phyloP scores from a whole-genome alignment of 2,113 vertebrate species.

The Cottus gobio region DNA sequence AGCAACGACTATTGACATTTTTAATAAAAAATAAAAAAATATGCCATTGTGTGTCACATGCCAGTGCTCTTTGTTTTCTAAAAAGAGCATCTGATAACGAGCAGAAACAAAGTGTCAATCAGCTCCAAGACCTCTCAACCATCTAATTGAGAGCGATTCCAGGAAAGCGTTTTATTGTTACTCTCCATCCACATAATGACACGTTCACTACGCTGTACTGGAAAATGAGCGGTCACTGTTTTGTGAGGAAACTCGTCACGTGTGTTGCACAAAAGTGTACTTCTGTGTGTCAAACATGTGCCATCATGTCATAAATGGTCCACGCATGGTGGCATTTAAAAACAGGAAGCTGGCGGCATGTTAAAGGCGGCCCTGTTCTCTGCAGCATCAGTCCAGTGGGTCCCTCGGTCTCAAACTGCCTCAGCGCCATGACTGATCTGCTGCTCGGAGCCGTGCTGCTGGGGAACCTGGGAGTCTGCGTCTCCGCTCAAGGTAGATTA shows the following conservation, averaged over 20 bases:
- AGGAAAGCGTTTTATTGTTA: not conserved
- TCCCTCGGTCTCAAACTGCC: not conserved
- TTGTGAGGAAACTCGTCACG: not conserved
- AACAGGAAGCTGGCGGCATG: constrained; percentile 39
- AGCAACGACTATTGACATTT: too few relatives aligned
- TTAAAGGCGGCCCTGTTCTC: constrained; percentile 38
- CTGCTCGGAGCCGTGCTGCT: constrained; percentile 57
- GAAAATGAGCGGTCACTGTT: not conserved
- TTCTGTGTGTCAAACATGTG: constrained; percentile 5
- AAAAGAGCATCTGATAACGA: too few relatives aligned
- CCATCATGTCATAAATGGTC: not conserved
- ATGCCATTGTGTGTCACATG: not conserved
- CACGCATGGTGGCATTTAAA: not conserved
- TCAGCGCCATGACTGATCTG: constrained; percentile 46
- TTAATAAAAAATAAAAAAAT: not conserved
- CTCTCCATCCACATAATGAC: too few relatives aligned
- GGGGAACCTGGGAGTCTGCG: constrained; percentile 30
- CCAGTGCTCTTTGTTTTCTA: not conserved
- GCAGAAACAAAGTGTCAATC: too few relatives aligned
- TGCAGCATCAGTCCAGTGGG: constrained; percentile 24
- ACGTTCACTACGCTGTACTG: too few relatives aligned
- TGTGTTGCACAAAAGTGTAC: not conserved
- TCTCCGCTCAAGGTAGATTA: constrained; percentile 58
- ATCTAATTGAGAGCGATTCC: not conserved
- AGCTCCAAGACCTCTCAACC: not conserved